These are phyloP conservation scores for Stichopus chloronotus DNA, from an alignment of 35 echinoderm and acorn worm species.

Conservation along the genomic window DNA sequence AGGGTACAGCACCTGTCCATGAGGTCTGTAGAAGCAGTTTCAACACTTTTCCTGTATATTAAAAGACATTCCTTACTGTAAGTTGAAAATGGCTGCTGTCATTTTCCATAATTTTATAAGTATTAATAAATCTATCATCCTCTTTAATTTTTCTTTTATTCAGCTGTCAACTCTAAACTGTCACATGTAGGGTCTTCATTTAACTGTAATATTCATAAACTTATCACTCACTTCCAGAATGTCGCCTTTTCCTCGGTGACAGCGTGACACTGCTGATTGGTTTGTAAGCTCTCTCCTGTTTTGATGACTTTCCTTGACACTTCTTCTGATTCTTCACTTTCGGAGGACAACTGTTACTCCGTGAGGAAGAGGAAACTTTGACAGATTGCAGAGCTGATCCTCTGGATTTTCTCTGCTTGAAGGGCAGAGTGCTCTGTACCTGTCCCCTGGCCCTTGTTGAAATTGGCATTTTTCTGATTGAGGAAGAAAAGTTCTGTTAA, in stretches of 20 bases:
- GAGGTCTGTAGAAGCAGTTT: too few species aligned
- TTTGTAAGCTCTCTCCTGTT: background rate
- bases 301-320: background rate
- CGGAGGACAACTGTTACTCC: constrained; percentile 6
- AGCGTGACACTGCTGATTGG: background rate
- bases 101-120: too few species aligned
- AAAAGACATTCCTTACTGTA: too few species aligned
- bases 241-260: constrained; percentile 38
- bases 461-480: constrained; percentile 8
- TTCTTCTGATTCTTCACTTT: background rate
- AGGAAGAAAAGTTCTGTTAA: background rate
- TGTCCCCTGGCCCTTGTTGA: background rate
- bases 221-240: background rate
- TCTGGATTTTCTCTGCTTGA: constrained; percentile 19
- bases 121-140: too few species aligned
- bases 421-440: constrained; percentile 8
- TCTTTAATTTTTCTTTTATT: too few species aligned
- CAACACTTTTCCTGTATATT: too few species aligned
- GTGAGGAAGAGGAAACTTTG: background rate
- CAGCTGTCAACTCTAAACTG: too few species aligned
- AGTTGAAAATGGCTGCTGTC: too few species aligned
- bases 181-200: too few species aligned
- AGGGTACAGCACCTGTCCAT: too few species aligned
- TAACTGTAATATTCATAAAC: too few species aligned
- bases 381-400: background rate